A percentile compares a stretch with the other conserved stretches of the same genome.
Conservation (phyloP, 2,888 invertebrate genomes). For the Synergus gifuensis region DNA sequence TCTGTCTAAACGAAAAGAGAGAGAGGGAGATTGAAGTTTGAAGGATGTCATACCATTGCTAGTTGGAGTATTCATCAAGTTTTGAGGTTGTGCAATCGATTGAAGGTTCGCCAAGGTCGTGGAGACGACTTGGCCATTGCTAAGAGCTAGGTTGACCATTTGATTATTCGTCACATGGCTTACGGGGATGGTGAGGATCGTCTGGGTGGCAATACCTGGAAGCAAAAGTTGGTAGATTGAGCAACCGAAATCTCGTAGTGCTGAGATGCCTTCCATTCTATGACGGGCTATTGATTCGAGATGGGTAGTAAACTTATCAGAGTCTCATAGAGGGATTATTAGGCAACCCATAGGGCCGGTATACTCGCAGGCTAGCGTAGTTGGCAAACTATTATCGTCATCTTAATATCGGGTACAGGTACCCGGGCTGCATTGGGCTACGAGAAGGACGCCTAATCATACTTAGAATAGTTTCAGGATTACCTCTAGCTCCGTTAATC, state of each 20-base stretch:
- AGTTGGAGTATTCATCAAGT: conserved; percentile 80
- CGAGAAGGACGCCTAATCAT: conserved; percentile 77
- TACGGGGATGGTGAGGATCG: conserved; percentile 96
- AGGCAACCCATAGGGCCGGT: conserved; percentile 76
- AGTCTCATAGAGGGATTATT: conserved; percentile 76
- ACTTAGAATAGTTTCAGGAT: conserved; percentile 78
- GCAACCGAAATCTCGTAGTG: conserved; percentile 1
- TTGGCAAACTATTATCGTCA: conserved; percentile 78
- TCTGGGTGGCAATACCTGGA: conserved; percentile 95
- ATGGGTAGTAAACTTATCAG: conserved; percentile 73
- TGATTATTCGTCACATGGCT: conserved; percentile 89
- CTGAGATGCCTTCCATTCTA: conserved; percentile 18
- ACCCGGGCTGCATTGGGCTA: conserved; percentile 67
- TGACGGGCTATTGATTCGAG: conserved; percentile 38
- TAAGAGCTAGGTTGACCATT: conserved; percentile 89
- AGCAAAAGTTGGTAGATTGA: conserved; percentile 49
- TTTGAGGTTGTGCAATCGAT: conserved; percentile 87
- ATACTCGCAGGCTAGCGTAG: conserved; percentile 75
- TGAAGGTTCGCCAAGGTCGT: conserved; percentile 90
- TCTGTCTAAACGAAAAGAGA: too few relatives aligned
- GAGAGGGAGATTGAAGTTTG: background rate
- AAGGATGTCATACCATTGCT: conserved; percentile 75
- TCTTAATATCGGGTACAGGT: conserved; percentile 66
- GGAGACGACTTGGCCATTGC: conserved; percentile 91
- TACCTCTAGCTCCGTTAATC: conserved; percentile 77